Percentiles rank a stretch among this genome's conserved stretches.
These are phyloP conservation scores for Archocentrus centrarchus DNA, from an alignment of 2,113 vertebrate genomes.

Conservation along the genomic window DNA sequence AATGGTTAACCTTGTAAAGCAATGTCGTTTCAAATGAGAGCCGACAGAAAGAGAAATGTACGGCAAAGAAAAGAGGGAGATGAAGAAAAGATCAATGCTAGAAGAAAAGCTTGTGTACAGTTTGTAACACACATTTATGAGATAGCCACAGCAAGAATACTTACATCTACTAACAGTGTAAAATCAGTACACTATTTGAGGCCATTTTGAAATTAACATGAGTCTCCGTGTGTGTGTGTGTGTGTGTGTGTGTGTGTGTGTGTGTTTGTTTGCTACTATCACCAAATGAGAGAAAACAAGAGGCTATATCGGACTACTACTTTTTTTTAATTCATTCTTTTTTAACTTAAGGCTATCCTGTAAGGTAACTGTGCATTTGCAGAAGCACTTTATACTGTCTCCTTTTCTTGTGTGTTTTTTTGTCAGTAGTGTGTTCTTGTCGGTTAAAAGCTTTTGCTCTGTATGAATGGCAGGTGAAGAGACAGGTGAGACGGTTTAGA, in stretches of 20 bases:
- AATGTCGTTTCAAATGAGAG: background rate
- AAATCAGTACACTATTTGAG: background rate
- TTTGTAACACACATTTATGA: background rate
- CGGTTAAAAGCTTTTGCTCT: background rate
- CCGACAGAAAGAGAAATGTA: background rate
- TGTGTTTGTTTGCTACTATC: no score
- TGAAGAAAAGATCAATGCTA: background rate
- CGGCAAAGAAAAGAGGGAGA: background rate
- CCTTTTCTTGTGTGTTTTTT: no score
- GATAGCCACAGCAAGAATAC: background rate
- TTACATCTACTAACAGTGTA: background rate
- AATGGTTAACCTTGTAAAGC: conserved; percentile 16
- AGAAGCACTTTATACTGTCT: background rate
- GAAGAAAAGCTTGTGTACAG: background rate
- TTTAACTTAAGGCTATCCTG: no score
- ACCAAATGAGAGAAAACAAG: no score
- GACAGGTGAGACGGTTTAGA: background rate
- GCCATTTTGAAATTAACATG: no score
- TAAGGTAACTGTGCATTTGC: background rate
- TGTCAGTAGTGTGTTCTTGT: no score
- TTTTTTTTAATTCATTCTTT: no score
- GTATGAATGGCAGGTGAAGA: background rate
- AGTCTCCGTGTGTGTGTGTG: no score
- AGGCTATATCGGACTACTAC: no score
- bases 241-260: no score